phyloP scores from a whole-genome alignment of 2,797 vertebrate species.

The Cygnus olor region DNA sequence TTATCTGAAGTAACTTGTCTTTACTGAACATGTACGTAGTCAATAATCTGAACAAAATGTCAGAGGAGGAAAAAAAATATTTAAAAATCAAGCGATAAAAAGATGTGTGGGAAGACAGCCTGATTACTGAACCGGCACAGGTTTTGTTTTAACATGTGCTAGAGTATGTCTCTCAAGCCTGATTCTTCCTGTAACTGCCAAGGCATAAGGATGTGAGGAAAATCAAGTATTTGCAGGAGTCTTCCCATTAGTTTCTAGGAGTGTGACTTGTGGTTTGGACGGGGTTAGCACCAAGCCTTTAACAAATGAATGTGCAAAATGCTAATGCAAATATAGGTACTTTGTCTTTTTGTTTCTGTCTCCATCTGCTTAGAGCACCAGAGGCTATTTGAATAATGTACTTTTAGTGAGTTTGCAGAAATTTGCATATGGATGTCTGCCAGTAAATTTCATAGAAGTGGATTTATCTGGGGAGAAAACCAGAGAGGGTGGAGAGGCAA shows the following conservation, averaged over 20 bases:
- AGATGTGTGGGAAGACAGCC: not conserved
- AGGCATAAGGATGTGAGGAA: not conserved
- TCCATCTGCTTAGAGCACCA: not conserved
- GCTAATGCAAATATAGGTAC: constrained; percentile 54
- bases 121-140: not conserved
- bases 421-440: constrained; percentile 33
- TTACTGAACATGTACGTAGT: not conserved
- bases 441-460: not conserved
- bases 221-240: not conserved
- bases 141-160: not conserved
- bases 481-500: not conserved
- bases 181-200: not conserved
- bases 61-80: not conserved
- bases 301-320: constrained; percentile 39
- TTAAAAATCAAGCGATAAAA: not conserved
- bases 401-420: constrained; percentile 4
- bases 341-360: not conserved
- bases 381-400: constrained; percentile 43
- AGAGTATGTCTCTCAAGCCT: not conserved
- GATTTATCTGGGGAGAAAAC: not conserved
- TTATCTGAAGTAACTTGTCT: not conserved
- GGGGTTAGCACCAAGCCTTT: not conserved
- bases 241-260: not conserved
- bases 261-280: not conserved
- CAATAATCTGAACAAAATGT: not conserved